Base-by-base conservation (phyloP, 2,797 vertebrate genomes). In the Danio albolineatus region DNA sequence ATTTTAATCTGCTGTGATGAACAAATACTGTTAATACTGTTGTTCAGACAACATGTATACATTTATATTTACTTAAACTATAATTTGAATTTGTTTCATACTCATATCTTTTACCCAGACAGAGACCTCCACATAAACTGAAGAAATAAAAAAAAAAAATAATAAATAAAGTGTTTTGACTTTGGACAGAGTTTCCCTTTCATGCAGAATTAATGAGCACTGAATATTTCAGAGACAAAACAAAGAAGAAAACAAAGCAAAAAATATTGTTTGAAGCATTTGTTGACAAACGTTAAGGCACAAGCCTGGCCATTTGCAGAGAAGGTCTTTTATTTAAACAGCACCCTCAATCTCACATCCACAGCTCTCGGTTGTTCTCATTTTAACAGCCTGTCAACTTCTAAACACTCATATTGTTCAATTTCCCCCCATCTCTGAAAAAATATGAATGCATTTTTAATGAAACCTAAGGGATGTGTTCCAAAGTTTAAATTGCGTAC, bases 191-290 rank as follows among this genome's bases (percentile, higher is more conserved):
- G 38, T 6, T 71, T 54, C 28, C 46, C 51, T 8, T 71, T 54
- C 10, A 54, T 71, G 36, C 38, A 54, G 38, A 54, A 71, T 71
- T 54, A 17, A 71, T 71, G 17, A 41, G 49, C 49, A 13, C n/a
- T 71, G 49, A 71, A 71, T 71, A 71, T 71, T 56, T 56, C n/a
- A 43, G 12, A 39, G 7, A 71, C 16, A 21, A 43, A 53, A 39
- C 69, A 56, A 64, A 43, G n/a, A 39, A 17, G 59, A 61, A 61
- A 61, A 64, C 19, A 65, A 17, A 53, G 10, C 19, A 28, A 6
- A 49, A 49, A 6, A 38, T 49, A 9, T 4, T 4, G 38, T 56
- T 54, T 39, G 10, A 54, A 16, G 6, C 53, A 71, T 53, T 39
- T 71, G 7, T 41, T 41, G n/a, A 13, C 49, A 71, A 71, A 54